A percentile compares a stretch with the other conserved stretches of the same genome.
Conservation (phyloP, 2,888 invertebrate genomes). For the Caradrina kadenii region DNA sequence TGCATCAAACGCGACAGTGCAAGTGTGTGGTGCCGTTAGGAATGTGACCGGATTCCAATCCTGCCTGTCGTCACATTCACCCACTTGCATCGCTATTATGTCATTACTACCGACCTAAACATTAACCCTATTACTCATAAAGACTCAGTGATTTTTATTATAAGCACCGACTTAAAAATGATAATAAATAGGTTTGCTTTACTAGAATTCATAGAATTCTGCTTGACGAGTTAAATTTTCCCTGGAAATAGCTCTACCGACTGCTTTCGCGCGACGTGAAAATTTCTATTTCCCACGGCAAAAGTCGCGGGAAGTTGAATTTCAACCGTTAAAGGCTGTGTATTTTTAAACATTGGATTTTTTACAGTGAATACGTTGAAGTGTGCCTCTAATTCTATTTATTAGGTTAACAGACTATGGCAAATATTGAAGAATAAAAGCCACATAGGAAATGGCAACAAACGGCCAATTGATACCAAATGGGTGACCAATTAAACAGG, state of each 20-base stretch:
- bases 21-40: conserved; percentile 82
- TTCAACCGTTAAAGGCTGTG: conserved; percentile 42
- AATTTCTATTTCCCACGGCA: conserved; percentile 55
- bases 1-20: conserved; percentile 80
- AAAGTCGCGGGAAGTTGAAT: conserved; percentile 47
- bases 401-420: neutral
- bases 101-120: conserved; percentile 84
- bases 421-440: conserved; percentile 4
- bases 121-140: conserved; percentile 69
- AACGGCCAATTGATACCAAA: neutral
- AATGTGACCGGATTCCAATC: conserved; percentile 85
- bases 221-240: conserved; percentile 15
- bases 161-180: conserved; percentile 15
- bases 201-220: conserved; percentile 17
- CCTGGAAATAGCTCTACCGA: conserved; percentile 30
- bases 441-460: neutral
- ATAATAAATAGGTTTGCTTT: conserved; percentile 12
- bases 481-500: neutral
- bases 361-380: neutral
- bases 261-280: conserved; percentile 41
- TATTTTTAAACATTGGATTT: conserved; percentile 27
- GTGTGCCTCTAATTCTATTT: neutral
- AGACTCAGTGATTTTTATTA: conserved; percentile 16
- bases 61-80: conserved; percentile 76
- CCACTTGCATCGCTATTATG: conserved; percentile 82